Base-by-base conservation (phyloP, 2,113 vertebrate genomes). In the Camelus bactrianus region DNA sequence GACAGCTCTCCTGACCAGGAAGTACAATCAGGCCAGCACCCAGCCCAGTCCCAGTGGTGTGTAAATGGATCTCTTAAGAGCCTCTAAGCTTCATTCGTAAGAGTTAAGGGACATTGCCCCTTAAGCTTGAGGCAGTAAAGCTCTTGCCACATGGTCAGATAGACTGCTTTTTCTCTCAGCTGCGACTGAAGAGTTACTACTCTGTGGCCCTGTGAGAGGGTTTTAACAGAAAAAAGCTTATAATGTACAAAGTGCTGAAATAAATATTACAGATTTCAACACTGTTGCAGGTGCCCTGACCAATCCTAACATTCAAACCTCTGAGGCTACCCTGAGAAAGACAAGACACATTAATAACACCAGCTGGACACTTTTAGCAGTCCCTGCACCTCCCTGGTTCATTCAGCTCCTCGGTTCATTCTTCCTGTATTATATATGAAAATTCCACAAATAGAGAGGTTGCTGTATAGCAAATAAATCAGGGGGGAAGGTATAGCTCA, bases 161-260 rank as follows among this genome's bases (percentile, higher is more conserved):
- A 75, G 56, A 9, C 72, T 90, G 38, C 65, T 91, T 92, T 94
- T 96, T 93, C 48, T 87, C 75, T 90, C 28, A 84, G 10, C 5
- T 56, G 2, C 30, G 91, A 79, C 6, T 81, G 77, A 75, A 91
- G 52, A 92, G 50, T 35, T 76, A 81, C 69, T 89, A 70, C 14
- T 93, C 65, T 50, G 48, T 82, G 69, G 62, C 38, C 16, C 38
- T 80, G 50, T 83, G 58, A 89, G 84, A 84, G 6, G 30, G 26
- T 93, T 91, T 73, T 93, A 67, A 93, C 28, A 73, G n/a, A 94
- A 93, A 93, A 95, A 73, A 54, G 46, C 84, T 84, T 89, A 92
- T 35, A 92, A 93, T n/a, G n/a, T 56, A 91, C 32, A 62, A 82
- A 77, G 15, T 84, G 70, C 10, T 93, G 70, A 91, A 97, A 95